These are phyloP conservation scores for Cacatua alba DNA, from an alignment of 2,113 vertebrate species.

Conservation along the genomic window DNA sequence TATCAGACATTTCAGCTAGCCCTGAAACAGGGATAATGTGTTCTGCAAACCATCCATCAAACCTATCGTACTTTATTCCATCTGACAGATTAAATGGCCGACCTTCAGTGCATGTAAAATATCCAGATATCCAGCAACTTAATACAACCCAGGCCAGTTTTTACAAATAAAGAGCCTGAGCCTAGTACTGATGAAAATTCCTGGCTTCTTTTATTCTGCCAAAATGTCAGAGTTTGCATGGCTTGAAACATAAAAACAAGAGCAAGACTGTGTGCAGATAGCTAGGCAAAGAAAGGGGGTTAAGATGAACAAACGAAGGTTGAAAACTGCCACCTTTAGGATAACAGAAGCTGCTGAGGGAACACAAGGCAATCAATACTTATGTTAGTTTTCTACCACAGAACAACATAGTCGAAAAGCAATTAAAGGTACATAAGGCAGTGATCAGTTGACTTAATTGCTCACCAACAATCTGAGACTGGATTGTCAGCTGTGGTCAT, in stretches of 20 bases:
- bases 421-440: not conserved
- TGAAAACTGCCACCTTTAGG: not conserved
- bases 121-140: not conserved
- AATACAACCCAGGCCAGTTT: not conserved
- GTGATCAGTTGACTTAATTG: not conserved
- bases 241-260: not conserved
- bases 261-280: not conserved
- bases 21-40: not conserved
- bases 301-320: not conserved
- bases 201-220: not conserved
- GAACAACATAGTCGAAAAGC: not conserved
- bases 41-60: conserved; percentile 20
- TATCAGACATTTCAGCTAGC: not conserved
- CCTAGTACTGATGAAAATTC: not conserved
- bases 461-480: not conserved
- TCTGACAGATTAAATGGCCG: not conserved
- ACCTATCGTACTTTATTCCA: not conserved
- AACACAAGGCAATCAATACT: not conserved
- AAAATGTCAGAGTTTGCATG: not conserved
- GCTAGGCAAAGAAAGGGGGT: not conserved
- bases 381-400: not conserved
- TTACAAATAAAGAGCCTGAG: not conserved
- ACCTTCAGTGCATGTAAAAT: not conserved
- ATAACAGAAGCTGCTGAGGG: not conserved
- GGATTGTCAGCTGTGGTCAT: not conserved